Conservation (phyloP, 2,888 invertebrate species). For the Drosophila recens region DNA sequence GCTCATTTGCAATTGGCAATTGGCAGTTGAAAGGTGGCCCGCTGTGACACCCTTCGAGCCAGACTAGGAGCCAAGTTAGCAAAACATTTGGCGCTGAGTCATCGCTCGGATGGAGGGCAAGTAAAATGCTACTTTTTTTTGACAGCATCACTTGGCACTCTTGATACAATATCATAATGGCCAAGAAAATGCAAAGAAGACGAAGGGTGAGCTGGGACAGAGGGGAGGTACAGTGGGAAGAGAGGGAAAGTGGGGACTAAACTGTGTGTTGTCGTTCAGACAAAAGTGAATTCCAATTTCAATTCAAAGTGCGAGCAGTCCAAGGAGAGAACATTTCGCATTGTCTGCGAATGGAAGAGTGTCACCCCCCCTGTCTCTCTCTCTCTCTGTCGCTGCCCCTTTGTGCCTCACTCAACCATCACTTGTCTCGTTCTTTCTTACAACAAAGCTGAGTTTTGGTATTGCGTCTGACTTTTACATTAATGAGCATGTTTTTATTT, state of each 20-base stretch:
- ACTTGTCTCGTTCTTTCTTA: conserved; percentile 18
- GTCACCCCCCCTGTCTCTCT: neutral
- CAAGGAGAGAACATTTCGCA: conserved; percentile 52
- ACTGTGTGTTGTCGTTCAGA: conserved; percentile 40
- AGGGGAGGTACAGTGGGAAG: too few species aligned
- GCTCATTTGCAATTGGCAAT: conserved; percentile 7
- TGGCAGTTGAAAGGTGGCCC: conserved; percentile 11
- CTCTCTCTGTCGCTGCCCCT: neutral
- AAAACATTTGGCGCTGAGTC: conserved; percentile 45
- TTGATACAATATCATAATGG: conserved; percentile 78
- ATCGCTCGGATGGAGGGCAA: conserved; percentile 31
- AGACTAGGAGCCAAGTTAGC: conserved; percentile 17
- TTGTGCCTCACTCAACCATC: conserved; percentile 4
- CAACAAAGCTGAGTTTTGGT: conserved; percentile 17
- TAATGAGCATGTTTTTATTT: conserved; percentile 81
- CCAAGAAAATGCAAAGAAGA: conserved; percentile 4
- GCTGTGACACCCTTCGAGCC: conserved; percentile 7
- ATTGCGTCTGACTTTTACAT: conserved; percentile 73
- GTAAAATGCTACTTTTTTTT: conserved; percentile 35
- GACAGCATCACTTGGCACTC: conserved; percentile 71
- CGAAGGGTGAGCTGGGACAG: neutral
- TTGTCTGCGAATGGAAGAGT: conserved; percentile 55
- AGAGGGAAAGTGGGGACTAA: neutral
- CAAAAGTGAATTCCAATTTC: conserved; percentile 77
- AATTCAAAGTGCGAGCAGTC: conserved; percentile 65